Base-by-base conservation (phyloP, 1,140 invertebrate genomes). In the Bilobella aurantiaca region DNA sequence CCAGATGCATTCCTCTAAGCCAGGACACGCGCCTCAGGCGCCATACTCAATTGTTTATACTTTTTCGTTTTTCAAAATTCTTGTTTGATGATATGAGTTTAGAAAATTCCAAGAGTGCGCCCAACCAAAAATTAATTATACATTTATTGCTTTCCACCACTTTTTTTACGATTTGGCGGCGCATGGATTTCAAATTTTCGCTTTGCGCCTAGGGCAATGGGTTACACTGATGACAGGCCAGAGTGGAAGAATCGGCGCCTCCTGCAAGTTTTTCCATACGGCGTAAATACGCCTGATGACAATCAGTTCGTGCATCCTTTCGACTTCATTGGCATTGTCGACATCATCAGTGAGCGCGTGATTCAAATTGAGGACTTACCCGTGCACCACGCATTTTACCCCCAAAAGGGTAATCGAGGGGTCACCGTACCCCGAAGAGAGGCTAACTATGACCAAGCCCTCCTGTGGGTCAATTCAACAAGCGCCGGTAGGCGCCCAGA, bases 241-340 rank as follows among this genome's bases (percentile, higher is more conserved):
- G 63, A 62, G 27, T 65, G 56, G 28, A 27, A 25, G 28, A 53
- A 53, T 1, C 59, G 31, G 37, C 46, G 67, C 30, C n/a, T 69
- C 1, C 8, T 32, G 28, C 67, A 69, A 30, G 27, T 69, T 12
- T 69, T 53, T 18, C 16, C 62, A 1, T 69, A 58, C 23, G 67
- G 46, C 42, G 30, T 23, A 8, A 58, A 69, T 14, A 62, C 53
- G 30, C 1, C 2, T 1, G 63, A 42, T 3, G 66, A 68, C 37
- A 68, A 68, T 28, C 21, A 58, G 30, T 68, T 57, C 34, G 63
- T 61, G 1, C 67, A 68, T 46, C 67, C 67, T 14, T 32, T 69
- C 18, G 57, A 53, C 16, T 65, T 69, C 47, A 31, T 58, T 23
- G 31, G 27, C 5, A 46, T 69, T 27, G 67, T 69, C 0, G 67